Conservation (phyloP, 1,140 invertebrate genomes). For the Caenorhabditis tropicalis region DNA sequence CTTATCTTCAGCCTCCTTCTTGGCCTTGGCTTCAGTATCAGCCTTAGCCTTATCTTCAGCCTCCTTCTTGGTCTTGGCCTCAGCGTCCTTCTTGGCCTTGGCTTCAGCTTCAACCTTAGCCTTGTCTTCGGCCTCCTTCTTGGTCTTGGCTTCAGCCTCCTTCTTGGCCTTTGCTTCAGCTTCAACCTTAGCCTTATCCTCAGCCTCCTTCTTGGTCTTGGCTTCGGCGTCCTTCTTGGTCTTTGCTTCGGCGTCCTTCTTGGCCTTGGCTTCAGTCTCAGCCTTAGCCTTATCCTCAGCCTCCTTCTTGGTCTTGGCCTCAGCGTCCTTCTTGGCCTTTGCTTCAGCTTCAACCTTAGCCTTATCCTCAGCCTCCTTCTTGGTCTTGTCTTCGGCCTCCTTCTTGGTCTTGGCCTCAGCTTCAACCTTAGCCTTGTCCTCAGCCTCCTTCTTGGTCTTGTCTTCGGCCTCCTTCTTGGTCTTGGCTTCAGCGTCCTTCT, state of each 20-base stretch:
- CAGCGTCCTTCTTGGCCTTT: background rate
- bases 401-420: background rate
- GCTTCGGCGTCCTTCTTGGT: background rate
- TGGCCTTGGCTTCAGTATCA: slow-evolving; percentile 20
- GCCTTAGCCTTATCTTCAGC: background rate
- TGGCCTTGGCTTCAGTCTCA: background rate
- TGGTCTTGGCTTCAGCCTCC: background rate
- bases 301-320: background rate
- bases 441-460: background rate
- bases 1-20: slow-evolving; percentile 16
- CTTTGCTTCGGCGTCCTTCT: background rate
- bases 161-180: slow-evolving; percentile 35
- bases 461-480: background rate
- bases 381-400: background rate
- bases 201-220: background rate
- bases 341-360: background rate
- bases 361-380: background rate
- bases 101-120: background rate
- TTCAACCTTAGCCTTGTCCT: background rate
- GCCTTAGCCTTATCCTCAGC: background rate
- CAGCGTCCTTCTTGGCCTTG: slow-evolving; percentile 19
- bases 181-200: background rate
- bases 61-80: slow-evolving; percentile 36
- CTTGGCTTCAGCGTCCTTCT: slow-evolving; percentile 10
- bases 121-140: slow-evolving; percentile 9